These are phyloP conservation scores for Apantesis nais DNA, from an alignment of 2,888 invertebrate species.

Conservation along the genomic window DNA sequence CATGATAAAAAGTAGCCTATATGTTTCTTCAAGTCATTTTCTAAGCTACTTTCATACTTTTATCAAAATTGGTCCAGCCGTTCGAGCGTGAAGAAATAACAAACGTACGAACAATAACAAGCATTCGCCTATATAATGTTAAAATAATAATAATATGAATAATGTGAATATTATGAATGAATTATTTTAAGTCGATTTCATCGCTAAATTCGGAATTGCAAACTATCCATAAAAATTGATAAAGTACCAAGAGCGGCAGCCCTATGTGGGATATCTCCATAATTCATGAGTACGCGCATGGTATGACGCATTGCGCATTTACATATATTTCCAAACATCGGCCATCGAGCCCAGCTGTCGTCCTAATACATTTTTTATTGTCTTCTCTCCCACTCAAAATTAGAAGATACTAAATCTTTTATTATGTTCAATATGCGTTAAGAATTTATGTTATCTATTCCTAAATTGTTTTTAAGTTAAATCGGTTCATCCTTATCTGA, in stretches of 20 bases:
- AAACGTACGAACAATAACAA: no score
- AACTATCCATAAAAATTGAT: background rate
- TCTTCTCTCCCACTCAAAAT: conserved; percentile 57
- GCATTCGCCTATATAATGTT: background rate
- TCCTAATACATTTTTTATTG: conserved; percentile 72
- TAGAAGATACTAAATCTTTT: conserved; percentile 31
- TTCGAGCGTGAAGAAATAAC: no score
- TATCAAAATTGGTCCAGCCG: no score
- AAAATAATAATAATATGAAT: background rate
- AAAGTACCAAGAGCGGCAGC: conserved; percentile 17
- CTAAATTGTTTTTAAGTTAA: background rate
- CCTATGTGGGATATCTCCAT: conserved; percentile 56
- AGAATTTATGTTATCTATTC: conserved; percentile 2
- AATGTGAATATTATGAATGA: background rate
- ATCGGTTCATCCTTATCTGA: background rate
- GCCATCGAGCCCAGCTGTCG: conserved; percentile 69
- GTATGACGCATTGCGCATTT: conserved; percentile 76
- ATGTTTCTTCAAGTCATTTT: no score
- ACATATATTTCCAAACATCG: conserved; percentile 68
- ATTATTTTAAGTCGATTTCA: background rate
- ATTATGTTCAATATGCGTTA: background rate
- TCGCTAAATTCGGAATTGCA: background rate
- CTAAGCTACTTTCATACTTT: no score
- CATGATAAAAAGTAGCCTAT: no score
- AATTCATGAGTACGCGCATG: conserved; percentile 71